These are phyloP conservation scores for Netelia inedita DNA, from an alignment of 2,888 invertebrate genomes.

Conservation along the genomic window DNA sequence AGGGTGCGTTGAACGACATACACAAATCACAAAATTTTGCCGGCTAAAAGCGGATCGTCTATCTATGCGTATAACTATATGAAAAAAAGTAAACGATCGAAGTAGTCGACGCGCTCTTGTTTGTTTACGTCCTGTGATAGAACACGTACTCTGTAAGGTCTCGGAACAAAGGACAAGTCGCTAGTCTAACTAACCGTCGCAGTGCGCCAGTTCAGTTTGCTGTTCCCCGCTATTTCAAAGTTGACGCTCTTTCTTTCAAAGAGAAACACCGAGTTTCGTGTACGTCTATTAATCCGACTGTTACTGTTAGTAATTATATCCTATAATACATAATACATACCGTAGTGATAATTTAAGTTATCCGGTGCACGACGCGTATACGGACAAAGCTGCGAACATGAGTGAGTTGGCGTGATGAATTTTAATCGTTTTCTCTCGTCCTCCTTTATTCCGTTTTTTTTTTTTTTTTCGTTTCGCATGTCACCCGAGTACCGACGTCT, in stretches of 20 bases:
- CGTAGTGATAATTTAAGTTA: neutral
- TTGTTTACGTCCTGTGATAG: constrained; percentile 46
- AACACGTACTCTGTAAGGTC: constrained; percentile 8
- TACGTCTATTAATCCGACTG: neutral
- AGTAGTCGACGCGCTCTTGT: constrained; percentile 2
- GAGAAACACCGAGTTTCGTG: neutral
- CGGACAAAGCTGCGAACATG: constrained; percentile 11
- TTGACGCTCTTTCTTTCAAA: neutral
- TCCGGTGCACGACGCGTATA: neutral
- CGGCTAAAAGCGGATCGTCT: neutral
- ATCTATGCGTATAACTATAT: constrained; percentile 3
- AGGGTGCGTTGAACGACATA: neutral
- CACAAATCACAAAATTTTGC: neutral
- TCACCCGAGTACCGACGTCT: constrained; percentile 1
- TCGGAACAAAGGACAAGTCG: constrained; percentile 12
- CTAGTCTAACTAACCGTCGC: neutral
- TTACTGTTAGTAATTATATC: neutral
- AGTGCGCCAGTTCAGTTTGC: neutral
- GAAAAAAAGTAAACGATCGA: neutral
- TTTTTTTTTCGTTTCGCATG: constrained; percentile 19
- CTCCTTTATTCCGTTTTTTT: constrained; percentile 31
- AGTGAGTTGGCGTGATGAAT: constrained; percentile 49
- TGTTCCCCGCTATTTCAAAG: too few relatives aligned
- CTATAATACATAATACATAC: neutral
- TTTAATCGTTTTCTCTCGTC: constrained; percentile 43